A percentile compares a stretch with the other conserved stretches of the same genome.
Evolutionary conservation across 2,888 invertebrate genomes (phyloP).

Genomic region (Lepidochrysops patricia): DNA sequence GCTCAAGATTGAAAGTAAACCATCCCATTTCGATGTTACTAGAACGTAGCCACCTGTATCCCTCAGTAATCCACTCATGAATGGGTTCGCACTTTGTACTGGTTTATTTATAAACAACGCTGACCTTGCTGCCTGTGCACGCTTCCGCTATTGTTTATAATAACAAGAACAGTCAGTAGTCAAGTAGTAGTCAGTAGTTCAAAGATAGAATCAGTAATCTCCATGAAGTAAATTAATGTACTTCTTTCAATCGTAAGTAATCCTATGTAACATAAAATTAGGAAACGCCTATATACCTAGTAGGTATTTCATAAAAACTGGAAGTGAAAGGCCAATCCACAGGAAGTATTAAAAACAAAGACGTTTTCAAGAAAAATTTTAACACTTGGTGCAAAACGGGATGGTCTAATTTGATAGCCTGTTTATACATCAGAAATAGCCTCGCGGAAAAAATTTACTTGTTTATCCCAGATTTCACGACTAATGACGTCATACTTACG

Average conservation of each 20-base stretch:
- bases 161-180: neutral
- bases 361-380: too few species aligned
- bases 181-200: too few species aligned
- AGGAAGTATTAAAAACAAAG: too few species aligned
- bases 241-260: too few species aligned
- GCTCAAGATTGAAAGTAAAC: too few species aligned
- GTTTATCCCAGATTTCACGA: neutral
- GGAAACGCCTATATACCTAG: too few species aligned
- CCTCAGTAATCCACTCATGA: neutral
- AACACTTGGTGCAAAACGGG: too few species aligned
- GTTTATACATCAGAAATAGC: neutral
- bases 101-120: slow-evolving; percentile 18
- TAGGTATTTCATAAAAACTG: too few species aligned
- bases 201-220: too few species aligned
- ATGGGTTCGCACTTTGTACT: slow-evolving; percentile 7
- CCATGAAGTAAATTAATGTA: too few species aligned
- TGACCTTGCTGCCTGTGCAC: slow-evolving; percentile 16
- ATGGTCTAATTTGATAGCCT: neutral
- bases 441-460: neutral
- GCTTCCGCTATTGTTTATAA: neutral
- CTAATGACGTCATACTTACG: neutral
- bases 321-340: too few species aligned
- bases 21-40: neutral
- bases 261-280: too few species aligned
- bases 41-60: neutral